Conservation (phyloP, 2,113 vertebrate genomes). For the Antechinus flavipes region DNA sequence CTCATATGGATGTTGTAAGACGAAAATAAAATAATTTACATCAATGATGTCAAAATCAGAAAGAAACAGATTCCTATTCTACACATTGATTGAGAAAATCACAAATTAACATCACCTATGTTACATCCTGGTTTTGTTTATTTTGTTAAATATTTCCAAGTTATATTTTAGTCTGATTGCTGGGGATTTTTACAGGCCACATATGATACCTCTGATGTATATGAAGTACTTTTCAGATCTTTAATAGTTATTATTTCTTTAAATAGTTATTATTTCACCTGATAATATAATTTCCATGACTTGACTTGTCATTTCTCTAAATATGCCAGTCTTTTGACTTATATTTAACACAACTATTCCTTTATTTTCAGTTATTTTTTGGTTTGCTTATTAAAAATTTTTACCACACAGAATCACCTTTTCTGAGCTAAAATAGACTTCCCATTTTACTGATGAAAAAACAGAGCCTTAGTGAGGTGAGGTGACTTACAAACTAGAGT, state of each 20-base stretch:
- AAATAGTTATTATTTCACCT: background rate
- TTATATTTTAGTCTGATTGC: background rate
- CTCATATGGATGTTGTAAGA: background rate
- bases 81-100: background rate
- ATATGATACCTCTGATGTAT: background rate
- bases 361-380: background rate
- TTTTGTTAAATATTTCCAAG: background rate
- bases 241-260: background rate
- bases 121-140: background rate
- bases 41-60: background rate
- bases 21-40: background rate
- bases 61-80: background rate
- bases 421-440: background rate
- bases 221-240: background rate
- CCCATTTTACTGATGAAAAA: background rate
- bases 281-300: background rate
- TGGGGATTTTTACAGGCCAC: background rate
- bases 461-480: background rate
- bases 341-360: background rate
- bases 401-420: background rate
- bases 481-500: background rate
- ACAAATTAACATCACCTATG: background rate
- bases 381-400: background rate
- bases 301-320: background rate
- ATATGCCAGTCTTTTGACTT: background rate